Evolutionary conservation across 2,797 vertebrate species (phyloP).

Genomic region (Rhinoraja longicauda): DNA sequence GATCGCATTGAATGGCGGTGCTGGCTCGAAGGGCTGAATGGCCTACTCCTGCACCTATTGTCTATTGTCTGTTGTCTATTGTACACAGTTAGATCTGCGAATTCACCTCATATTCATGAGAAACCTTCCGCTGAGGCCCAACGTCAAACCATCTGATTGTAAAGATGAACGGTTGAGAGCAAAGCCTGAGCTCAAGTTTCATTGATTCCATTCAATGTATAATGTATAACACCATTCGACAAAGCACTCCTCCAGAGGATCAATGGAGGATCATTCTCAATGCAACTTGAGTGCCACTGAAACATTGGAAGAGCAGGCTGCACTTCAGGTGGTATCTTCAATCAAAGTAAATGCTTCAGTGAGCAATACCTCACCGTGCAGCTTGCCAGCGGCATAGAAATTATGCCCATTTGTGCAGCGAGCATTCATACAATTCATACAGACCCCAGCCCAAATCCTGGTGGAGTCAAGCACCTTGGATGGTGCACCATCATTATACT

Average conservation of each 20-base stretch:
- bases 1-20: too few species aligned
- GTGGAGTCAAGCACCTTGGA: not conserved
- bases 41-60: too few species aligned
- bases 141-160: not conserved
- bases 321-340: not conserved
- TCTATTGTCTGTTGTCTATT: too few species aligned
- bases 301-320: not conserved
- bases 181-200: not conserved
- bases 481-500: not conserved
- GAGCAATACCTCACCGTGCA: not conserved
- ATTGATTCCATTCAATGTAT: conserved; percentile 20
- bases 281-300: not conserved
- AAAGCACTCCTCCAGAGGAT: not conserved
- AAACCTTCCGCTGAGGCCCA: not conserved
- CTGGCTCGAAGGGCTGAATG: too few species aligned
- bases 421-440: not conserved
- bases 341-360: not conserved
- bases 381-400: not conserved
- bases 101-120: not conserved
- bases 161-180: not conserved
- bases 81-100: not conserved
- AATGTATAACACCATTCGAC: not conserved
- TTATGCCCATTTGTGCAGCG: not conserved
- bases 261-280: not conserved
- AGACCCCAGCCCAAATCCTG: not conserved